A percentile compares a stretch with the other conserved stretches of the same genome.
These are phyloP conservation scores for Polietes domitor DNA, from an alignment of 2,888 invertebrate genomes.

Conservation along the genomic window DNA sequence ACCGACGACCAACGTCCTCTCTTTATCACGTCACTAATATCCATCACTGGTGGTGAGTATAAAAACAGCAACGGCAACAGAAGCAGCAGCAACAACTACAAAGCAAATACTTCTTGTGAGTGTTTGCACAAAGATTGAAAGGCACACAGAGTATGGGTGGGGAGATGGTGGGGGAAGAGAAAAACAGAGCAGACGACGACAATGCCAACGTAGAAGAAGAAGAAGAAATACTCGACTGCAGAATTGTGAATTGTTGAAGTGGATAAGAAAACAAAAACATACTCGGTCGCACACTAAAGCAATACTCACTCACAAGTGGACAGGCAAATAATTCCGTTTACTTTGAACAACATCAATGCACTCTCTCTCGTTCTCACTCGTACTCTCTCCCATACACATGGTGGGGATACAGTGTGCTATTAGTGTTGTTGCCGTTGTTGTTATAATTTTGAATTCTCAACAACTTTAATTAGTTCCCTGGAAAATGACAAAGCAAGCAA, in stretches of 20 bases:
- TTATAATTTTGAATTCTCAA: neutral
- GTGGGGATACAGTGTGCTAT: neutral
- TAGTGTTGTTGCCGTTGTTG: neutral
- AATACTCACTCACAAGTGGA: neutral
- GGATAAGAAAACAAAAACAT: conserved; percentile 21
- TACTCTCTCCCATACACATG: neutral
- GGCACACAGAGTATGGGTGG: neutral
- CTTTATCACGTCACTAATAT: neutral
- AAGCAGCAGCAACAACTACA: neutral
- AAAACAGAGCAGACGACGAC: too few species aligned
- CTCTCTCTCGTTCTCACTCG: too few species aligned
- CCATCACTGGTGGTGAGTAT: too few species aligned
- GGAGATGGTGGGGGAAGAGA: neutral
- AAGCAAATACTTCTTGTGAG: conserved; percentile 15
- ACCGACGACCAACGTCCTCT: neutral
- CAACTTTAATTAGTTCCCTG: conserved; percentile 19
- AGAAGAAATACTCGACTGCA: neutral
- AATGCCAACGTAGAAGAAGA: neutral
- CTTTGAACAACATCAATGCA: neutral
- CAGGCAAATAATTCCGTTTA: conserved; percentile 20
- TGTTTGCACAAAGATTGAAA: conserved; percentile 11
- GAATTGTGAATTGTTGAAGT: neutral
- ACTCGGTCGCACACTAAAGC: neutral
- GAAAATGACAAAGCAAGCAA: neutral
- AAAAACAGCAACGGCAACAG: too few species aligned